Conservation (phyloP, 2,797 vertebrate genomes). For the Enteromius afrohamiltoni region DNA sequence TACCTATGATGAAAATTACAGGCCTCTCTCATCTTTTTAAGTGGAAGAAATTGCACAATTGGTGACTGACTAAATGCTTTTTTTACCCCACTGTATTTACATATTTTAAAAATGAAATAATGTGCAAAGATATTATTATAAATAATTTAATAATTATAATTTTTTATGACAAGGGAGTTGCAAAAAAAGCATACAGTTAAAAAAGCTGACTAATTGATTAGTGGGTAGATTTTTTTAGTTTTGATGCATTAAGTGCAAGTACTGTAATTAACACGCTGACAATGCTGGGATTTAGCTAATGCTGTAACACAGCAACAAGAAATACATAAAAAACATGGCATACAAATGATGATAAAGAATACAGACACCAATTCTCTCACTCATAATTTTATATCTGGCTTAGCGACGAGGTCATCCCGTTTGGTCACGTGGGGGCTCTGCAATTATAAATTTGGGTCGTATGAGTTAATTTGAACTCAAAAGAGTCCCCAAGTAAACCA, state of each 20-base stretch:
- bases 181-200: neutral
- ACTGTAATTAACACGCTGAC: neutral
- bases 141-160: neutral
- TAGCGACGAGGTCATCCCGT: neutral
- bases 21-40: no score
- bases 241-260: neutral
- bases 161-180: neutral
- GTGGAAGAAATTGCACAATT: no score
- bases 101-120: neutral
- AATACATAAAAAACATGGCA: neutral
- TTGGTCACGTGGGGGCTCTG: constrained; percentile 6
- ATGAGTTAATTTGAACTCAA: neutral
- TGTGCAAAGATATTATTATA: neutral
- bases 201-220: neutral
- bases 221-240: neutral
- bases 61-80: no score
- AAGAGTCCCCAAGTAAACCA: neutral
- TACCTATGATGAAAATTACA: no score
- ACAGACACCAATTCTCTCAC: neutral
- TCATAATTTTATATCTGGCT: neutral
- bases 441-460: constrained; percentile 32
- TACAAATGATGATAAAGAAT: neutral
- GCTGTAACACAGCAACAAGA: constrained; percentile 3
- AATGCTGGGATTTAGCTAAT: neutral
- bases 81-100: neutral